Evolutionary conservation across 2,797 vertebrate genomes (phyloP).

Genomic region (Gambelia wislizenii): DNA sequence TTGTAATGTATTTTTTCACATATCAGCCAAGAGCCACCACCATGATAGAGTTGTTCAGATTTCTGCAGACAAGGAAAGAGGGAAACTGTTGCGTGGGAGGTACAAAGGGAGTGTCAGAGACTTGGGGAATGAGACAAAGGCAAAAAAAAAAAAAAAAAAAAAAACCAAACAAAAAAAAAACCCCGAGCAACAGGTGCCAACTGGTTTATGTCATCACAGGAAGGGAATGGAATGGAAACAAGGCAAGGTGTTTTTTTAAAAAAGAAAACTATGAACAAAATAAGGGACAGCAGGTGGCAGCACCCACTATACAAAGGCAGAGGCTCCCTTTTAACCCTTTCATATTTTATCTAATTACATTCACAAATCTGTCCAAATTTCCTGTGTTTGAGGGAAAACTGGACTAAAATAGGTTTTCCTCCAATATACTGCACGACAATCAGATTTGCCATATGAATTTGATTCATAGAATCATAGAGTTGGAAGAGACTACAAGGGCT

Average conservation of each 20-base stretch:
- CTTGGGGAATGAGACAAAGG: fast-evolving
- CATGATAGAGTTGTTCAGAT: neutral
- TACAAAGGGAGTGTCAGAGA: fast-evolving
- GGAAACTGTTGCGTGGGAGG: neutral
- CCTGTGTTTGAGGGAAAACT: neutral
- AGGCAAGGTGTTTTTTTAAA: neutral
- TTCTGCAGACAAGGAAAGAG: slow-evolving; percentile 6
- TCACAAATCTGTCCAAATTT: neutral
- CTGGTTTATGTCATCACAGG: neutral
- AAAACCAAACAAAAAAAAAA: no score
- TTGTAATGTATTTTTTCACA: neutral
- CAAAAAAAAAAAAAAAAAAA: neutral
- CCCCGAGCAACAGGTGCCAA: neutral
- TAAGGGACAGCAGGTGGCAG: slow-evolving; percentile 48
- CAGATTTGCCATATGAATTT: neutral
- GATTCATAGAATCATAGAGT: no score
- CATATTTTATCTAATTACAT: neutral
- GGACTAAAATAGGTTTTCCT: neutral
- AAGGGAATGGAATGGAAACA: neutral
- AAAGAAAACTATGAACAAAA: neutral
- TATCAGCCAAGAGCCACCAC: neutral
- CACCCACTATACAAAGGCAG: neutral
- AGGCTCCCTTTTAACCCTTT: neutral
- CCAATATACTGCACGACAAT: neutral
- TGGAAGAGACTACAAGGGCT: no score